Percentiles rank a stretch among this genome's conserved stretches.
Evolutionary conservation across 2,797 vertebrate species (phyloP).

Genomic region (Mycteria americana): DNA sequence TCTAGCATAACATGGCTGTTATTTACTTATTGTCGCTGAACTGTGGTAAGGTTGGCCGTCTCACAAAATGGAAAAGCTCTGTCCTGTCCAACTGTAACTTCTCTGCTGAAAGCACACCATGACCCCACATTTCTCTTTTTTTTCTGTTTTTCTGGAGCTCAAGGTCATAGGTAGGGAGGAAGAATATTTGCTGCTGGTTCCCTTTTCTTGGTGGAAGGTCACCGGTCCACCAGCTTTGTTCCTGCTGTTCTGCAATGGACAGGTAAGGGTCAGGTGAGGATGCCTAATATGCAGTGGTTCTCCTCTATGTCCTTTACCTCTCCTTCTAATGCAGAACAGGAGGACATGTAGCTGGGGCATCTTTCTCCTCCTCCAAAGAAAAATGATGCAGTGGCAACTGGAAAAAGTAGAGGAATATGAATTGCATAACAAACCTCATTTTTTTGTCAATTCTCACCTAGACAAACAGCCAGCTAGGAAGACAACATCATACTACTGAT

Average conservation of each 20-base stretch:
- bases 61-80: not conserved
- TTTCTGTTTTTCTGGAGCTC: not conserved
- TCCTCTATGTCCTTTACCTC: not conserved
- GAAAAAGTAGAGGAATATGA: not conserved
- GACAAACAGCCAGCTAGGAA: not conserved
- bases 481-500: not conserved
- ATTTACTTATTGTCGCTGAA: conserved; percentile 47
- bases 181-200: not conserved
- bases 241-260: not conserved
- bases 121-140: not conserved
- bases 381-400: not conserved
- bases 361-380: not conserved
- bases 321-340: not conserved
- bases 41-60: not conserved
- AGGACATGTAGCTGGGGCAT: not conserved
- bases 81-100: not conserved
- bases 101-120: not conserved
- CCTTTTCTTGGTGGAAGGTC: not conserved
- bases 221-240: not conserved
- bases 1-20: not conserved
- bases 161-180: not conserved
- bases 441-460: not conserved
- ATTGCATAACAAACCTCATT: not conserved
- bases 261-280: not conserved
- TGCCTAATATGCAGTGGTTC: not conserved